Conservation (phyloP, 2,113 vertebrate species). For the Heterotis niloticus region DNA sequence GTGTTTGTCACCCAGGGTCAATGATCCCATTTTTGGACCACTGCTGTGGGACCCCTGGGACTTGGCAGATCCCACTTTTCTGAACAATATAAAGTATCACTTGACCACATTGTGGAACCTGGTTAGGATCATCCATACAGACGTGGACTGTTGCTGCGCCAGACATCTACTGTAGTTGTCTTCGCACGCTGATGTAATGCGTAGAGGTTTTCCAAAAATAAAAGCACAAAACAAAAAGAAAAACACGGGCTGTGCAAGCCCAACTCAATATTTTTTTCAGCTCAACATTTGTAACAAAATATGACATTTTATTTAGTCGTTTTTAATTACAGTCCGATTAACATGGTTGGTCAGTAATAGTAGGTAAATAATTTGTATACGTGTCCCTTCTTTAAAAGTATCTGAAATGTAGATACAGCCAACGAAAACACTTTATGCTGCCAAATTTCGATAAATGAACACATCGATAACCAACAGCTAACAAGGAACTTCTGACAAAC, state of each 20-base stretch:
- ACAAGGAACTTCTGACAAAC: no score
- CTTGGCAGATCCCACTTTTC: slow-evolving; percentile 51
- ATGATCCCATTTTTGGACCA: slow-evolving; percentile 47
- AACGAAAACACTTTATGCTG: no score
- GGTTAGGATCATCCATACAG: slow-evolving; percentile 49
- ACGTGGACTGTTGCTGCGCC: slow-evolving; percentile 43
- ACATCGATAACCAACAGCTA: no score
- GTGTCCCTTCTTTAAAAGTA: no score
- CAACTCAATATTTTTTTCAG: slow-evolving; percentile 22
- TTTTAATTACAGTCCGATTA: slow-evolving; percentile 24
- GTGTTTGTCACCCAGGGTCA: slow-evolving; percentile 63
- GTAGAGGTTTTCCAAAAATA: slow-evolving; percentile 39
- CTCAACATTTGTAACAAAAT: slow-evolving; percentile 25
- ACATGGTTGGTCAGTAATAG: no score
- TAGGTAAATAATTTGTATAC: no score
- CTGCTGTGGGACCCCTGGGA: slow-evolving; percentile 42
- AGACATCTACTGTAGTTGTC: slow-evolving; percentile 13
- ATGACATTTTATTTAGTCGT: no score
- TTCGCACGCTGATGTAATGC: slow-evolving; percentile 43
- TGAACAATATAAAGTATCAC: slow-evolving; percentile 60
- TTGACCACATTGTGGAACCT: slow-evolving; percentile 50
- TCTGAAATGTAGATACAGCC: no score
- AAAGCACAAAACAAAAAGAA: background rate
- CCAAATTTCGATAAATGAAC: no score
- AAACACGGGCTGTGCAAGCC: slow-evolving; percentile 6